These are phyloP conservation scores for Macquaria australasica DNA, from an alignment of 2,113 vertebrate species.

Conservation along the genomic window DNA sequence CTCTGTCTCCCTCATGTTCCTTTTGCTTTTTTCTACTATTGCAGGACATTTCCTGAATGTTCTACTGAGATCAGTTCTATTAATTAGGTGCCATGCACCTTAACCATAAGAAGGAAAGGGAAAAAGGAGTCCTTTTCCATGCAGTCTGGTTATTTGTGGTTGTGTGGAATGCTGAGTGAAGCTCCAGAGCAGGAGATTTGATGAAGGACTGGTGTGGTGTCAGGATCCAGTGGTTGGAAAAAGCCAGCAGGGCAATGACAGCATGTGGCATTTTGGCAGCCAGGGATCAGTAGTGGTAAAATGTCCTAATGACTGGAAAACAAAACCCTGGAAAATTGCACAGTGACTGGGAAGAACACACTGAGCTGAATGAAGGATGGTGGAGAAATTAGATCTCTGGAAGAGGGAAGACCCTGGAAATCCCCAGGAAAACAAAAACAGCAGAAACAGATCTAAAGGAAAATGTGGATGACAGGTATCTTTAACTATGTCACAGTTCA, in stretches of 20 bases:
- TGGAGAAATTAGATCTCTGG: conserved; percentile 20
- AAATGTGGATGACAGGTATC: conserved; percentile 33
- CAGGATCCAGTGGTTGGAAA: conserved; percentile 69
- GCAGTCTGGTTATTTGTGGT: conserved; percentile 43
- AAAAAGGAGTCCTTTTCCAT: conserved; percentile 32
- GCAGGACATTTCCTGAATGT: not conserved
- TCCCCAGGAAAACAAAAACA: conserved; percentile 30
- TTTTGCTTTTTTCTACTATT: not conserved
- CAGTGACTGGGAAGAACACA: conserved; percentile 17
- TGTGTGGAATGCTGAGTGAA: conserved; percentile 18
- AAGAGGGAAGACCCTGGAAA: conserved; percentile 51
- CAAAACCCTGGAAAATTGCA: conserved; percentile 54
- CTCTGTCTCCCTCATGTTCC: not conserved
- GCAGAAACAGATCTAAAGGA: conserved; percentile 17
- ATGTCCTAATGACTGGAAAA: conserved; percentile 60
- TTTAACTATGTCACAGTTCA: conserved; percentile 24
- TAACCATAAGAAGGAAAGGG: conserved; percentile 10
- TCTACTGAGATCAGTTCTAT: not conserved
- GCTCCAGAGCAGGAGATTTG: conserved; percentile 20
- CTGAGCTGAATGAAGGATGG: conserved; percentile 31
- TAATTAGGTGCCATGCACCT: conserved; percentile 32
- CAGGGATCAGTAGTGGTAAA: conserved; percentile 32
- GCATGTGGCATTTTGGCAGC: conserved; percentile 58
- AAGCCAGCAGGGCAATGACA: conserved; percentile 62
- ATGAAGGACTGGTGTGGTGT: conserved; percentile 48